A percentile compares a stretch with the other conserved stretches of the same genome.
phyloP scores from a whole-genome alignment of 2,888 invertebrate species.

The Drosophila bunnanda region DNA sequence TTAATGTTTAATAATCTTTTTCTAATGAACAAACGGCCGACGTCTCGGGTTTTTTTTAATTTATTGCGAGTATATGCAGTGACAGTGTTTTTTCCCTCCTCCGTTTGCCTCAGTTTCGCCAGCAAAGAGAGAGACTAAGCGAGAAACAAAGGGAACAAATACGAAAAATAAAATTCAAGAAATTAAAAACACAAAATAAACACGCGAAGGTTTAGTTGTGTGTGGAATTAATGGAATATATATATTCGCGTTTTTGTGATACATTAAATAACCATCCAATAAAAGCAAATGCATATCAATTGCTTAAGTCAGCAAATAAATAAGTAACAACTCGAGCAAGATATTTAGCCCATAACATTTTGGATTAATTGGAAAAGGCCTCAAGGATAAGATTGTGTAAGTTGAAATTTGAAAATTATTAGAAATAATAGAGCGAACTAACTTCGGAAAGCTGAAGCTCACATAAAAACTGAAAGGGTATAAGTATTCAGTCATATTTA shows the following conservation, averaged over 20 bases:
- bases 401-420: not conserved
- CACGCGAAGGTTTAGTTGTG: conserved; percentile 59
- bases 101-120: conserved; percentile 25
- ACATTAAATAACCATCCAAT: conserved; percentile 43
- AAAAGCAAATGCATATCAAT: conserved; percentile 37
- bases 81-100: conserved; percentile 53
- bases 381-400: conserved; percentile 12
- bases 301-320: conserved; percentile 14
- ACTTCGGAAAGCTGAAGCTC: no score
- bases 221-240: conserved; percentile 46
- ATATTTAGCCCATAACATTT: conserved; percentile 1
- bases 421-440: no score
- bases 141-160: conserved; percentile 33
- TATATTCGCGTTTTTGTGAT: conserved; percentile 24
- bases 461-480: no score
- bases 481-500: no score
- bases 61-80: conserved; percentile 54
- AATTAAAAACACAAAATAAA: conserved; percentile 45
- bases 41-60: conserved; percentile 44
- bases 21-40: conserved; percentile 22
- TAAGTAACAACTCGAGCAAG: conserved; percentile 26
- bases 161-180: conserved; percentile 34
- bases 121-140: conserved; percentile 22
- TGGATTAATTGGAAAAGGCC: conserved; percentile 28
- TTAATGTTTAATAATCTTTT: conserved; percentile 36